A percentile compares a stretch with the other conserved stretches of the same genome.
Evolutionary conservation across 2,797 vertebrate species (phyloP).

Genomic region (Leuciscus waleckii): DNA sequence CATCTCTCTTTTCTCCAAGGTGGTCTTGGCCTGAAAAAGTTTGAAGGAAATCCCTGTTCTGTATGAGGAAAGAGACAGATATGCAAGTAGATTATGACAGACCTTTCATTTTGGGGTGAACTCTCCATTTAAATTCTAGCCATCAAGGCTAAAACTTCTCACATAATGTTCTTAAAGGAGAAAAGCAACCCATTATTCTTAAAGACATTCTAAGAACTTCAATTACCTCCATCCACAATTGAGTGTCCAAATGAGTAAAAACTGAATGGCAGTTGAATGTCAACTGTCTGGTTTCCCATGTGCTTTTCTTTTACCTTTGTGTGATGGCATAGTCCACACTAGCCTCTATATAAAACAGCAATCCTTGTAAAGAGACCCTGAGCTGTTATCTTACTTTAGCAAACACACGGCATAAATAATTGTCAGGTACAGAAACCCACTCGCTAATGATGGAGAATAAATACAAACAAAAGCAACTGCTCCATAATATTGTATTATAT

Average conservation of each 20-base stretch:
- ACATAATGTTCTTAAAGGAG: not conserved
- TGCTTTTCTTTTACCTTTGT: slow-evolving; percentile 10
- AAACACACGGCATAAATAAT: slow-evolving; percentile 60
- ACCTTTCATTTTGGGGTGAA: not conserved
- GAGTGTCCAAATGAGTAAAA: not conserved
- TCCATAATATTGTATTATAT: slow-evolving; percentile 7
- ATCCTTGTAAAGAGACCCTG: slow-evolving; percentile 65
- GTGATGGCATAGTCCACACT: slow-evolving; percentile 5
- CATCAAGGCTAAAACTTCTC: not conserved
- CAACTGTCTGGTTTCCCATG: not conserved
- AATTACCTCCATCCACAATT: slow-evolving; percentile 19
- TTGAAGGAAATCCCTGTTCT: not conserved
- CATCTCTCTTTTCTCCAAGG: not conserved
- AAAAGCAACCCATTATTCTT: not conserved
- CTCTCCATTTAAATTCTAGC: not conserved
- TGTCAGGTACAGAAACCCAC: slow-evolving; percentile 39
- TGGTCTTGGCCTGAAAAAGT: not conserved
- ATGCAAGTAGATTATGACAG: not conserved
- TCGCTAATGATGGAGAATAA: slow-evolving; percentile 25
- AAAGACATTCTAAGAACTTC: not conserved
- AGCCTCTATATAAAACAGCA: slow-evolving; percentile 49
- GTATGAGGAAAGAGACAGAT: not conserved
- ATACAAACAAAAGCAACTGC: slow-evolving; percentile 5
- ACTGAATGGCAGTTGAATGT: slow-evolving; percentile 19
- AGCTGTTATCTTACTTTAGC: slow-evolving; percentile 69